Conservation (phyloP, 2,888 invertebrate species). For the Ceraclea dissimilis region DNA sequence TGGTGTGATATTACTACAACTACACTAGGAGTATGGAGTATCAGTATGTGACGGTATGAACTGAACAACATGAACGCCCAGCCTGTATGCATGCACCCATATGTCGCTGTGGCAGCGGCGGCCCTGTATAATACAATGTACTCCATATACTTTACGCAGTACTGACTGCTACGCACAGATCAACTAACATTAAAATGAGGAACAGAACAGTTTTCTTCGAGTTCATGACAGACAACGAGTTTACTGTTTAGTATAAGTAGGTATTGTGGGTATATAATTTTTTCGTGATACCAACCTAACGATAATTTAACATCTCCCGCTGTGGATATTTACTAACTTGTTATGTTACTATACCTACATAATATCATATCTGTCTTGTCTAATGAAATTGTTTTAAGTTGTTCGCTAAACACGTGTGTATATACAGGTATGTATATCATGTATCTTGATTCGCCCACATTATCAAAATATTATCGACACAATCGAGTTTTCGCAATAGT, state of each 20-base stretch:
- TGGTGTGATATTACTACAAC: not conserved
- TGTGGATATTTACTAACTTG: no score
- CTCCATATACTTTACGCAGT: no score
- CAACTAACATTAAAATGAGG: no score
- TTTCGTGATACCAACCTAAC: not conserved
- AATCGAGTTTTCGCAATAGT: no score
- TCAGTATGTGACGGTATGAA: not conserved
- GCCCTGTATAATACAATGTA: no score
- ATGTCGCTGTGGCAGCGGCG: slow-evolving; percentile 5
- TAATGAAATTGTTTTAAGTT: not conserved
- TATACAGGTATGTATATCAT: not conserved
- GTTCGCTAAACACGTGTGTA: no score
- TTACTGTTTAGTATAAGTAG: no score
- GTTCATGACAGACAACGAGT: no score
- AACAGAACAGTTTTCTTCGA: no score
- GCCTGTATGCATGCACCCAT: slow-evolving; percentile 12
- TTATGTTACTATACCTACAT: not conserved
- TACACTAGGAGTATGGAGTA: no score
- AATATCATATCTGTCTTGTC: not conserved
- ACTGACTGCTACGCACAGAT: no score
- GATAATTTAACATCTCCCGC: slow-evolving; percentile 12
- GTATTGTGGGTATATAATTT: no score
- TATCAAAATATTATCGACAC: not conserved
- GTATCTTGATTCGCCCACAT: not conserved
- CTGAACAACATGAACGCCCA: slow-evolving; percentile 8